Evolutionary conservation across 2,113 vertebrate species (phyloP), one percentile per base, ranked within the genome.

Genomic region (Dermatemys mawii): DNA sequence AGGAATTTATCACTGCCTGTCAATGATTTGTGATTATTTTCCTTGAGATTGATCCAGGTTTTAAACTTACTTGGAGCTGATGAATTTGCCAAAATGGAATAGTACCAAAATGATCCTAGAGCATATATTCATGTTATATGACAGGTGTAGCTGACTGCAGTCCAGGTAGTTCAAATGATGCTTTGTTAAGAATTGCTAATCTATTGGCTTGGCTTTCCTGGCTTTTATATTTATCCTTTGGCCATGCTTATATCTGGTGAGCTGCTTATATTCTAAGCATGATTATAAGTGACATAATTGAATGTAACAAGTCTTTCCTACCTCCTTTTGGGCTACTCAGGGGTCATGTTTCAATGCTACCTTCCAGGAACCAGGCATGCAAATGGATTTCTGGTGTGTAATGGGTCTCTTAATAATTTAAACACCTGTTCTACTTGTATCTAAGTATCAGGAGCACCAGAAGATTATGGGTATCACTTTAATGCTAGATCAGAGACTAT

Each of bases 331-430:
- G 67, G 41, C 73, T 81, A 60, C 75, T 94, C 82, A 60, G 78
- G 79, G n/a, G 46, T 80, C 79, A 22, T 92, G 86, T 89, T 96
- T 90, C 84, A 78, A 29, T 81, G 80, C 53, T 94, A 94, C 96
- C 41, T 92, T 96, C 53, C 76, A 88, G 88, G 75, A 88, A n/a
- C 95, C 92, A 85, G 49, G 27, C 78, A 95, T 91, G 83, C 84
- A 95, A 92, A 96, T 88, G 38, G 35, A 86, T 86, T 95, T 94
- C 46, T 89, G 63, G 57, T 92, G 67, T 81, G 67, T 93, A 92
- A 90, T 86, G 57, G 57, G 85, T 29, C 54, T 86, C n/a, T 86
- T 54, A 53, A 48, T 92, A 78, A 84, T 78, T 83, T 78, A 80
- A 50, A 19, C 70, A 81, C 57, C 60, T 94, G 16, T 95, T 55